phyloP scores from a whole-genome alignment of 2,888 invertebrate species.

The Crematogaster levior region DNA sequence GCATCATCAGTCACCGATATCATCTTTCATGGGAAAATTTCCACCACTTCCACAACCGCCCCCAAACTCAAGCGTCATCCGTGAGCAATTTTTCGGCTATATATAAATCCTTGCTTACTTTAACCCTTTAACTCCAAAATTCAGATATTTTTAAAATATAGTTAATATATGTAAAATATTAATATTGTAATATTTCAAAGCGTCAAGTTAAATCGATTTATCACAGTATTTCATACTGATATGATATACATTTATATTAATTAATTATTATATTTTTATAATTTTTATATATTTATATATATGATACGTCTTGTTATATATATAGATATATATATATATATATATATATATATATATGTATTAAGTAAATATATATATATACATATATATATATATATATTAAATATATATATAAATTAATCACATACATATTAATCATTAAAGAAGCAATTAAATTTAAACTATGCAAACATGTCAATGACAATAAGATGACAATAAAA shows the following conservation, averaged over 20 bases:
- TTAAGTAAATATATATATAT: too few relatives aligned
- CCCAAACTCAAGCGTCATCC: conserved; percentile 87
- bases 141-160: too few relatives aligned
- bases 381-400: too few relatives aligned
- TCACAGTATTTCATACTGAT: not conserved
- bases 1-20: conserved; percentile 85
- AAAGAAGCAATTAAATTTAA: not conserved
- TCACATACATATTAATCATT: not conserved
- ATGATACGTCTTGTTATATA: too few relatives aligned
- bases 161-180: not conserved
- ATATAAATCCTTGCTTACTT: conserved; percentile 73
- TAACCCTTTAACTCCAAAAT: conserved; percentile 17
- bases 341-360: too few relatives aligned
- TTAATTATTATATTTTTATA: not conserved
- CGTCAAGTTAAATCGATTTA: not conserved
- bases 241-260: not conserved
- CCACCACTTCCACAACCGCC: conserved; percentile 83
- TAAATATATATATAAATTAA: too few relatives aligned
- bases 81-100: conserved; percentile 86
- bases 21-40: conserved; percentile 11
- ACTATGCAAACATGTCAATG: not conserved
- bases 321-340: too few relatives aligned
- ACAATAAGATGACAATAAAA: not conserved
- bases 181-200: not conserved
- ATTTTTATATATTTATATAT: too few relatives aligned